Evolutionary conservation across 2,113 vertebrate species (phyloP).

Genomic region (Cinclus cinclus): DNA sequence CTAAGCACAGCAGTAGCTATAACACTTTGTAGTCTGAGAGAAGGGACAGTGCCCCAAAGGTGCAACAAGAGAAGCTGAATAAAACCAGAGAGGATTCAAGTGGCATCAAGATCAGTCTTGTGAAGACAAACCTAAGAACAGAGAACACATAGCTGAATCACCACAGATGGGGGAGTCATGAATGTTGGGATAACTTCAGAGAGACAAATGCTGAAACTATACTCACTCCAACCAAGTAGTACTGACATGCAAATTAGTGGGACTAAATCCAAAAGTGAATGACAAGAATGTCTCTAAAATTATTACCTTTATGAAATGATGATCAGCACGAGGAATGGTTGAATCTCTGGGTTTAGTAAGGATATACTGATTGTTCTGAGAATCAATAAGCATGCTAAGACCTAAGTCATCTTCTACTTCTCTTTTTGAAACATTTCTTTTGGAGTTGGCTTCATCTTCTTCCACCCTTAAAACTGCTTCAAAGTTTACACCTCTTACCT

Average conservation of each 20-base stretch:
- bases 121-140: background rate
- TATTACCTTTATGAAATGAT: conserved; percentile 92
- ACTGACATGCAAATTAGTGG: background rate
- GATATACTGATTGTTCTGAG: conserved; percentile 97
- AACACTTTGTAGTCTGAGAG: background rate
- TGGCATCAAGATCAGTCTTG: background rate
- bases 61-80: background rate
- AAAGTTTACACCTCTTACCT: conserved; percentile 96
- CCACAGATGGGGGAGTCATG: background rate
- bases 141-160: background rate
- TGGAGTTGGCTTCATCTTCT: conserved; percentile 87
- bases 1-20: background rate
- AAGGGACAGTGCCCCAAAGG: background rate
- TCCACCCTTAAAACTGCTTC: conserved; percentile 94
- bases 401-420: conserved; percentile 87
- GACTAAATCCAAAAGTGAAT: background rate
- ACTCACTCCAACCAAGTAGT: background rate
- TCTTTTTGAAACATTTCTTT: conserved; percentile 83
- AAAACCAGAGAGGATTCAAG: background rate
- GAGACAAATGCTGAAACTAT: background rate
- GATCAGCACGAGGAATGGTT: conserved; percentile 93
- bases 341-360: conserved; percentile 94
- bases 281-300: background rate
- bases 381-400: conserved; percentile 98
- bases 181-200: background rate